These are phyloP conservation scores for Nymphalis polychloros DNA, from an alignment of 2,888 invertebrate genomes.

Conservation along the genomic window DNA sequence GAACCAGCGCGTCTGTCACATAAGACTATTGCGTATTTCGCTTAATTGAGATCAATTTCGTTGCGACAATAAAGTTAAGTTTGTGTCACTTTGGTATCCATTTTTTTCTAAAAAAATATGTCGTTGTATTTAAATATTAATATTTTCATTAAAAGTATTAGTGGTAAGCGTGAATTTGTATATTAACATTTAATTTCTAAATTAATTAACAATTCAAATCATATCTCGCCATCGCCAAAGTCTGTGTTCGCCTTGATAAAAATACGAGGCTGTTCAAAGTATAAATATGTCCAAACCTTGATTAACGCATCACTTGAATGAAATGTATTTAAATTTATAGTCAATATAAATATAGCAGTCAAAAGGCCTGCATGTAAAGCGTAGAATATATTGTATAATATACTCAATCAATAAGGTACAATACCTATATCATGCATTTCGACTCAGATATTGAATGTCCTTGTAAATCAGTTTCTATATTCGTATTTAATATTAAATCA, in stretches of 20 bases:
- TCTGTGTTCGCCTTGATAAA: slow-evolving; percentile 9
- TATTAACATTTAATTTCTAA: background rate
- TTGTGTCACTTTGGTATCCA: slow-evolving; percentile 22
- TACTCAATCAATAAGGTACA: too few species aligned
- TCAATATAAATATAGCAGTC: background rate
- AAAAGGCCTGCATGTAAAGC: background rate
- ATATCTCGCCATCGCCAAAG: background rate
- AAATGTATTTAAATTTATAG: background rate
- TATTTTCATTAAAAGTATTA: too few species aligned
- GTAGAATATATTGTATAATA: too few species aligned
- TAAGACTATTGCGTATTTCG: slow-evolving; percentile 43
- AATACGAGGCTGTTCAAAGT: background rate
- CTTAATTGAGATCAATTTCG: slow-evolving; percentile 50
- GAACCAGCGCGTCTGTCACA: slow-evolving; percentile 37
- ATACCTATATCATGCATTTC: too few species aligned
- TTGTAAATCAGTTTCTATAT: too few species aligned
- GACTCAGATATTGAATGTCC: too few species aligned
- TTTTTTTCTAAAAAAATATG: background rate
- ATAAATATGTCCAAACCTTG: background rate
- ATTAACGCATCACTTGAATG: background rate
- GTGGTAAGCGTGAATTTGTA: background rate
- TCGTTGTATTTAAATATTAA: background rate
- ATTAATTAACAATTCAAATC: background rate
- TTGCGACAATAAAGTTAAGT: slow-evolving; percentile 44
- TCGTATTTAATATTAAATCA: too few species aligned